Base-by-base conservation (phyloP, 2,888 invertebrate species). In the Eristalis arbustorum region DNA sequence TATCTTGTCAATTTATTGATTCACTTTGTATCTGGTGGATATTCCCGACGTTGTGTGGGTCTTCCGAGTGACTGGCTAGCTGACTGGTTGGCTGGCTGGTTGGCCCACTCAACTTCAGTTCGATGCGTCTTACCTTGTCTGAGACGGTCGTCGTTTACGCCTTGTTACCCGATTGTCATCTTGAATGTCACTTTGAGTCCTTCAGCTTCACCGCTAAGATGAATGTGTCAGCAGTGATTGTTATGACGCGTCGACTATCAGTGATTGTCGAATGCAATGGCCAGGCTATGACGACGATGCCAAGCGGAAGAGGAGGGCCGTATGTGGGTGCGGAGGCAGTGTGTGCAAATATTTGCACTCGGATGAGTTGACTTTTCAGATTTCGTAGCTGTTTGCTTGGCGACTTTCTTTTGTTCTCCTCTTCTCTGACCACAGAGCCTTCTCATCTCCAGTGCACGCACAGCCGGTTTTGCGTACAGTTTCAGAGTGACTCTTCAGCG, bases 401-500 rank as follows among this genome's bases (percentile, higher is more conserved):
- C 22, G 42, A 80, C 63, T 80, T 74, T 80, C 80, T 69, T 80
- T 68, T 63, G 73, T 56, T 57, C 61, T 67, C 23, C 59, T 37
- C 28, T 10, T 57, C 23, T 31, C 40, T 67, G 42, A 74, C 80
- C 74, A 57, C 74, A 59, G 64, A 31, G 31, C 10, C 31, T 1
- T 31, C 1, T 31, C 31, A 10, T 31, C 1, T 31, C 8, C 31
- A 31, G 34, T 42, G 11, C 23, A 81, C 64, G 69, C 69, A 74
- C 11, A 13, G 1, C 18, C n/a, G 42, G 14, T 42, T 6, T n/a
- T 42, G n/a, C 1, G n/a, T 1, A 2, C 25, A 25, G 25, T 25
- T 3, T 1, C 42, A 8, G 49, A 49, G 18, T 37, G 2, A 37
- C 37, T 37, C 37, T 37, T 37, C 34, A 11, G 42, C 2, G n/a